Evolutionary conservation across 23 tunicate species (phyloP).

Genomic region (Diplosoma virens): DNA sequence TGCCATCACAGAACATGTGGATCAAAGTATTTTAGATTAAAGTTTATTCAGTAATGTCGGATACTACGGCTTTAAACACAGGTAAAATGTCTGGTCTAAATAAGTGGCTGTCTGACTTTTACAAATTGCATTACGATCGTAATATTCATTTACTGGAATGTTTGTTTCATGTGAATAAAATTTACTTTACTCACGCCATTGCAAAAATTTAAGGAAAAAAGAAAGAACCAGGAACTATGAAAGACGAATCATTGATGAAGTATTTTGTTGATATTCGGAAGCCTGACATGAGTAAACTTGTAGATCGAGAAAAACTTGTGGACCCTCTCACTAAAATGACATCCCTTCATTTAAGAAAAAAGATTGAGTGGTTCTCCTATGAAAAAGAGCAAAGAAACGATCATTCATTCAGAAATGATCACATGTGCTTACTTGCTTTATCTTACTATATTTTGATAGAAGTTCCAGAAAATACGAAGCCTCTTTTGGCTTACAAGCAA

Average conservation of each 20-base stretch:
- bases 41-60: slow-evolving; percentile 8
- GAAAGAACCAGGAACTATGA: slow-evolving; percentile 8
- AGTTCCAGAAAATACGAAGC: slow-evolving; percentile 8
- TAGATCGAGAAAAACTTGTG: slow-evolving; percentile 8
- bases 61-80: slow-evolving; percentile 7
- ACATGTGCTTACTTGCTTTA: slow-evolving; percentile 8
- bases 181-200: slow-evolving; percentile 10
- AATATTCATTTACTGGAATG: slow-evolving; percentile 12
- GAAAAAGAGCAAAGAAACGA: background rate
- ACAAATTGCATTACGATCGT: background rate
- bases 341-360: background rate
- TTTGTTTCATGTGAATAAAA: slow-evolving; percentile 1
- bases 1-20: slow-evolving; percentile 2
- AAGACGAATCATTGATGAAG: background rate
- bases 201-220: slow-evolving; percentile 6
- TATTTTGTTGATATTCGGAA: background rate
- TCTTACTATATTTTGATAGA: background rate
- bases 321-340: background rate
- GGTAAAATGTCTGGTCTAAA: slow-evolving; percentile 7
- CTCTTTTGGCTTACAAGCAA: no score
- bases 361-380: background rate
- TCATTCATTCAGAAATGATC: slow-evolving; percentile 7
- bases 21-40: background rate
- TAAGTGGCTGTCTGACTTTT: background rate
- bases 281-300: slow-evolving; percentile 1